Percentiles rank a stretch among this genome's conserved stretches.
These are phyloP conservation scores for Alexandromys fortis DNA, from an alignment of 2,113 vertebrate genomes.

Conservation along the genomic window DNA sequence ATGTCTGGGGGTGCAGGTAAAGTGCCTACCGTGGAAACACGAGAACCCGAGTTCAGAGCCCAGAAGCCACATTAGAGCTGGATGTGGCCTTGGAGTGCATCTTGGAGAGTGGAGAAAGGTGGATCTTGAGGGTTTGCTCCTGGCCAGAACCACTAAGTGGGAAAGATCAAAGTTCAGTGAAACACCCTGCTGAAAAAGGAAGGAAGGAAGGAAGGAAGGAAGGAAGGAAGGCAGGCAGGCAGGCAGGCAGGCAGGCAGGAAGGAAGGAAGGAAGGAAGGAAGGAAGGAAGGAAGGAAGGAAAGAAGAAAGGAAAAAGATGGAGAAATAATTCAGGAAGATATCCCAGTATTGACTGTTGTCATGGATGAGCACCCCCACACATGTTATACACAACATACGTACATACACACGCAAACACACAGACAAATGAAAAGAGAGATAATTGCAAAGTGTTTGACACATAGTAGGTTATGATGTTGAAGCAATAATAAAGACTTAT, in stretches of 20 bases:
- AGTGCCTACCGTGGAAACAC: no score
- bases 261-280: no score
- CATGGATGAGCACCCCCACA: not conserved
- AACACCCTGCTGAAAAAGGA: no score
- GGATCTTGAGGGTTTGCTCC: not conserved
- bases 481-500: not conserved
- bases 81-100: not conserved
- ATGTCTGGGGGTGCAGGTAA: not conserved
- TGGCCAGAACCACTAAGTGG: not conserved
- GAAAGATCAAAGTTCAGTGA: no score
- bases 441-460: slow-evolving; percentile 8
- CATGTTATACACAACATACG: not conserved
- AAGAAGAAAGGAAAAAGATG: no score
- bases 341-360: no score
- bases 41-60: not conserved
- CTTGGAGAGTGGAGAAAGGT: not conserved
- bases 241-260: no score
- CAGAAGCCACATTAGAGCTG: not conserved
- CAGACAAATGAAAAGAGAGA: not conserved
- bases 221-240: no score
- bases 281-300: no score
- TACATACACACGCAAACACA: not conserved
- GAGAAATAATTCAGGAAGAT: no score
- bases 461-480: not conserved
- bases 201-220: no score